phyloP scores from a whole-genome alignment of 2,797 vertebrate species.

The Varecia variegata region DNA sequence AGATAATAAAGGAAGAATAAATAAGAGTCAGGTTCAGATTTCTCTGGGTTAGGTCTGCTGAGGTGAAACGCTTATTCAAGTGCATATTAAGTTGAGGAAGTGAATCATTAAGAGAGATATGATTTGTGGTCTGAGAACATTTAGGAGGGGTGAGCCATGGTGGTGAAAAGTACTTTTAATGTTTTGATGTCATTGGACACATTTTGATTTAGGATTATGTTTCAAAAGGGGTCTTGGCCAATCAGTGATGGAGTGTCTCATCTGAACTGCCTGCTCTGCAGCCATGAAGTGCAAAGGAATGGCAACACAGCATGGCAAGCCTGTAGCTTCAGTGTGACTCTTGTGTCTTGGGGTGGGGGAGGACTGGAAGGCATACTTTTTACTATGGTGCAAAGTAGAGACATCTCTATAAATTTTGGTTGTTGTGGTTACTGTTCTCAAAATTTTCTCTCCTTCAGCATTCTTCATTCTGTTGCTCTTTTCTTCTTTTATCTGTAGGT shows the following conservation, averaged over 20 bases:
- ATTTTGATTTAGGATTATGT: conserved; percentile 6
- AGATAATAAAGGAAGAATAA: conserved; percentile 20
- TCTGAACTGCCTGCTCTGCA: not conserved
- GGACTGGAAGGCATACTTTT: not conserved
- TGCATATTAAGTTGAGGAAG: not conserved
- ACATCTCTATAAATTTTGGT: not conserved
- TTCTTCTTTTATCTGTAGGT: not conserved
- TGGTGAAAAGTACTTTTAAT: conserved; percentile 34
- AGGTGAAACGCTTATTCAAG: not conserved
- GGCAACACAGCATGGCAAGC: rapidly evolving
- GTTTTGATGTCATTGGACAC: not conserved
- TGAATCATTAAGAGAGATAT: not conserved
- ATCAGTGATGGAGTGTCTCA: not conserved
- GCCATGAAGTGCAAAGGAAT: not conserved
- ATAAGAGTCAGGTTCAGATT: conserved; percentile 31
- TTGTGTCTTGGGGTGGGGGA: not conserved
- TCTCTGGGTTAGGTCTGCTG: not conserved
- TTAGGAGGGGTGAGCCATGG: not conserved
- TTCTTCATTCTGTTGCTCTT: not conserved
- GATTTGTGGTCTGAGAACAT: not conserved
- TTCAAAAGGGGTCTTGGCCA: not conserved
- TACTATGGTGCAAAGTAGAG: not conserved
- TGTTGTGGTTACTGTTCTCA: not conserved
- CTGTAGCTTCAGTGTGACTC: not conserved
- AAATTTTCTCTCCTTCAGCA: not conserved